A percentile compares a stretch with the other conserved stretches of the same genome.
phyloP scores from a whole-genome alignment of 2,888 invertebrate species.

The Acanthosepion lycidas region DNA sequence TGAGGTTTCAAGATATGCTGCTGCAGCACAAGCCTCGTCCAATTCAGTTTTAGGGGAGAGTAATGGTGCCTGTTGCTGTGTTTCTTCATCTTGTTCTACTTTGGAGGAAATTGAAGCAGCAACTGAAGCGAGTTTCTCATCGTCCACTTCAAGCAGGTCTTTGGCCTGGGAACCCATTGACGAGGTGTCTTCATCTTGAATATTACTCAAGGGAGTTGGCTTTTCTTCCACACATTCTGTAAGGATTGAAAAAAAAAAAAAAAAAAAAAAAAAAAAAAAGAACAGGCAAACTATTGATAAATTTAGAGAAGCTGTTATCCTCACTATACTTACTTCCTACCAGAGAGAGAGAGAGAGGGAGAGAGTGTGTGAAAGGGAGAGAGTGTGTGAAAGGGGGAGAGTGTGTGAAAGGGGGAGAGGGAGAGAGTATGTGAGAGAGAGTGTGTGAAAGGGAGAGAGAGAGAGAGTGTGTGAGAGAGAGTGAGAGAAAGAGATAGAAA shows the following conservation, averaged over 20 bases:
- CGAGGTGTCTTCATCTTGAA: constrained; percentile 39
- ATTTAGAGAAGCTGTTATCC: neutral
- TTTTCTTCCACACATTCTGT: constrained; percentile 13
- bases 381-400: neutral
- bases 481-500: rapidly evolving
- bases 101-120: neutral
- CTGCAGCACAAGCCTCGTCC: constrained; percentile 41
- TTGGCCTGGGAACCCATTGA: constrained; percentile 37
- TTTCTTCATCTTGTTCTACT: constrained; percentile 41
- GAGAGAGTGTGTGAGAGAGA: no score
- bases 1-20: constrained; percentile 10
- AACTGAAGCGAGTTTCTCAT: constrained; percentile 14
- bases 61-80: neutral
- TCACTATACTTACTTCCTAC: no score
- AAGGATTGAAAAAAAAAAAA: neutral
- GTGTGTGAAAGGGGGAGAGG: neutral
- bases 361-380: neutral
- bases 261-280: neutral
- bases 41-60: constrained; percentile 45
- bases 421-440: neutral
- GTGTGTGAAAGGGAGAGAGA: neutral
- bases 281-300: neutral
- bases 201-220: neutral
- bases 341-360: no score
- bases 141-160: constrained; percentile 2